These are phyloP conservation scores for Uropetala carovei DNA, from an alignment of 2,888 invertebrate genomes.

Conservation along the genomic window DNA sequence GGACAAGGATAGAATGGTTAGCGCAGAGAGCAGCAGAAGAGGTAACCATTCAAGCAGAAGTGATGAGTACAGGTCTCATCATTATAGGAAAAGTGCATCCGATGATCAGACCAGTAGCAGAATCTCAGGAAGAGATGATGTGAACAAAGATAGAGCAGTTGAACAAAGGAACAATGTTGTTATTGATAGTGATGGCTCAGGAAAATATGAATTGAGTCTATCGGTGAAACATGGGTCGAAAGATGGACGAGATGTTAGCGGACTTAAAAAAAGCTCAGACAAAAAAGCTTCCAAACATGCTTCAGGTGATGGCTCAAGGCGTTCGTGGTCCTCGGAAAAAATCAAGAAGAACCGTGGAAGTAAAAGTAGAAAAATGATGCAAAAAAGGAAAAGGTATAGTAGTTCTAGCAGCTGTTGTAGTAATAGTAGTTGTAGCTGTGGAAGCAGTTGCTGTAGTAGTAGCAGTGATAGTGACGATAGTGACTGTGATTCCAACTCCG, in stretches of 20 bases:
- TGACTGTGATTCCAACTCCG: slow-evolving; percentile 44
- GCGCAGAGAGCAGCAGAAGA: not conserved
- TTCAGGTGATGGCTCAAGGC: slow-evolving; percentile 9
- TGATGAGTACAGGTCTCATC: not conserved
- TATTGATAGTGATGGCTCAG: not conserved
- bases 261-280: not conserved
- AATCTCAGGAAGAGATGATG: not conserved
- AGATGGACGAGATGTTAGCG: not conserved
- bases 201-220: slow-evolving; percentile 1
- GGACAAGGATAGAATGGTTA: not conserved
- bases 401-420: slow-evolving; percentile 66
- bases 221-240: not conserved
- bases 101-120: slow-evolving; percentile 7
- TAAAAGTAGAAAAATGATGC: not conserved
- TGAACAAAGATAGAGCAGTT: not conserved
- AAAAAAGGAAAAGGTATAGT: slow-evolving; percentile 12
- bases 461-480: slow-evolving; percentile 61
- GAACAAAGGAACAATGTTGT: not conserved
- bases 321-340: slow-evolving; percentile 18
- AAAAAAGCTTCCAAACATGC: slow-evolving; percentile 8
- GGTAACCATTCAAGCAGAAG: not conserved
- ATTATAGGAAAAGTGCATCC: not conserved
- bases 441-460: slow-evolving; percentile 61
- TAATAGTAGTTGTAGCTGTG: slow-evolving; percentile 59
- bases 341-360: not conserved